Conservation (phyloP, 2,888 invertebrate genomes). For the Phortica magna region DNA sequence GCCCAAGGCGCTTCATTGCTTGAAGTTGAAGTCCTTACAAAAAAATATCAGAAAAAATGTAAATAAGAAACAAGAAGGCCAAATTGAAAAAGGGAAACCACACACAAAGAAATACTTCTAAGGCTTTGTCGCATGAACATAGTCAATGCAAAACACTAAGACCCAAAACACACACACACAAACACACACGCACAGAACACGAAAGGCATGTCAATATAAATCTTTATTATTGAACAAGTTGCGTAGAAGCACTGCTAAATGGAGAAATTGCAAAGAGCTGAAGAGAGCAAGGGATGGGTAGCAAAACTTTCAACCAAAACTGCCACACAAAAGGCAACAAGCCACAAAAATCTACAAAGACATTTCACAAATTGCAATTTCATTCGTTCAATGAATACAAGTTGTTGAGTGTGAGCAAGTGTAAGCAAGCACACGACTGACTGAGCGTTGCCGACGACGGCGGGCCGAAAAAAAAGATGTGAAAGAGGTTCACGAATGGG, state of each 20-base stretch:
- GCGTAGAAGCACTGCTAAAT: neutral
- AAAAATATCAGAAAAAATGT: neutral
- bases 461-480: neutral
- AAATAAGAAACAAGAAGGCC: neutral
- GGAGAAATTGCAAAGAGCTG: neutral
- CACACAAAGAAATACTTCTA: neutral
- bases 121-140: neutral
- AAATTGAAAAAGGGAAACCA: neutral
- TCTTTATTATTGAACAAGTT: conserved; percentile 21
- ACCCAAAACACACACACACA: neutral
- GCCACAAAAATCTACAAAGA: conserved; percentile 62
- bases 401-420: conserved; percentile 46
- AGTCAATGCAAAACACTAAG: neutral
- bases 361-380: conserved; percentile 67
- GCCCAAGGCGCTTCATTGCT: too few relatives aligned
- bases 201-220: conserved; percentile 2
- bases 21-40: too few relatives aligned
- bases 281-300: neutral
- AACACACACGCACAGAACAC: neutral
- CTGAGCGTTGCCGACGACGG: too few relatives aligned
- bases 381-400: conserved; percentile 39
- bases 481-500: neutral
- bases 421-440: conserved; percentile 46
- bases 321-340: conserved; percentile 60
- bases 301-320: conserved; percentile 44